Conservation (phyloP, 2,113 vertebrate species). For the Heterochromis multidens region DNA sequence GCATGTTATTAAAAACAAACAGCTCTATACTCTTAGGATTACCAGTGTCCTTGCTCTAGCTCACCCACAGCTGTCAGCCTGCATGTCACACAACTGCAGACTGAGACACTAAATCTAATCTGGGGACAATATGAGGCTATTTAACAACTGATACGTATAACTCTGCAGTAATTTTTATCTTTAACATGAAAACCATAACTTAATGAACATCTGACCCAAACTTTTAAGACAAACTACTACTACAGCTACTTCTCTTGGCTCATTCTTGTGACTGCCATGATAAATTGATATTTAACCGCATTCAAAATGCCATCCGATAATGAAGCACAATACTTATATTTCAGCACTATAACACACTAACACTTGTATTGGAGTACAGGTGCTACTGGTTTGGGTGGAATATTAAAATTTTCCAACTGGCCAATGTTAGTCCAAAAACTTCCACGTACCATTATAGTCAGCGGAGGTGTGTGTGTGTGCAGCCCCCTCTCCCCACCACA, state of each 20-base stretch:
- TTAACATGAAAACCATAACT: neutral
- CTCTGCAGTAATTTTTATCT: neutral
- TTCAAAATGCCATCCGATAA: neutral
- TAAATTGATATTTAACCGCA: neutral
- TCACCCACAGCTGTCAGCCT: neutral
- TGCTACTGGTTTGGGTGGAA: neutral
- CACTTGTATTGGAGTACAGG: neutral
- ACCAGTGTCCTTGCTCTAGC: conserved; percentile 4
- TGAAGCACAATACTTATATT: neutral
- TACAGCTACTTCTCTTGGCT: neutral
- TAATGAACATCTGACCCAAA: neutral
- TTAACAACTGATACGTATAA: conserved; percentile 2
- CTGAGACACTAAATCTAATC: neutral
- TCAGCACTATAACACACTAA: neutral
- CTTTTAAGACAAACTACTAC: neutral
- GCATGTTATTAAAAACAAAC: conserved; percentile 72
- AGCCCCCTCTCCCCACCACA: neutral
- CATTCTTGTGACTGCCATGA: neutral
- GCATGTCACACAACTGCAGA: neutral
- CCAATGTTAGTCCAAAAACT: neutral
- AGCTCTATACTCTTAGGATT: conserved; percentile 41
- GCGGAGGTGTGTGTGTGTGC: neutral
- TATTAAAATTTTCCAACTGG: neutral
- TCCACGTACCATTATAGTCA: neutral
- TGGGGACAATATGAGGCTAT: conserved; percentile 18